Evolutionary conservation across 2,888 invertebrate species (phyloP).

Genomic region (Andrena chrysosceles): DNA sequence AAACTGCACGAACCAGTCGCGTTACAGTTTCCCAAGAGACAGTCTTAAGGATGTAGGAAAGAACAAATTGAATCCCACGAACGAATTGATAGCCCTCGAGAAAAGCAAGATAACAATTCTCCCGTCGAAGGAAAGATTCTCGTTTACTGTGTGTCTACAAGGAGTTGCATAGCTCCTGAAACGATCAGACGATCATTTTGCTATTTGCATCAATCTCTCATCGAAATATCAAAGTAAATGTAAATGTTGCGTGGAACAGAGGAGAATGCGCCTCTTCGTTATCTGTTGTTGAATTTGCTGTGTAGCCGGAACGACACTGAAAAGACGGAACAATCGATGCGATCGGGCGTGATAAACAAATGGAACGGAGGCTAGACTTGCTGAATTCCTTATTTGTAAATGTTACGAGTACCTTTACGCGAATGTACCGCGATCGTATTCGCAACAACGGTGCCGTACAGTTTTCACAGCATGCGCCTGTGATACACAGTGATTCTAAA

Average conservation of each 20-base stretch:
- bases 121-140: neutral
- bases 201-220: neutral
- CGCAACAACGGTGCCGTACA: constrained; percentile 6
- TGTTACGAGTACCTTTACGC: constrained; percentile 10
- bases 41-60: neutral
- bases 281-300: neutral
- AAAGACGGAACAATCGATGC: neutral
- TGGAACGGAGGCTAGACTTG: constrained; percentile 8
- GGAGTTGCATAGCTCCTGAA: neutral
- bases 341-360: constrained; percentile 7
- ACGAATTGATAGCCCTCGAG: neutral
- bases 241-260: neutral
- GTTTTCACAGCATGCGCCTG: constrained; percentile 10
- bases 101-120: neutral
- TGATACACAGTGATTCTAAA: constrained; percentile 1
- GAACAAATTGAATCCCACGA: neutral
- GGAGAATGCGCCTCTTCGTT: neutral
- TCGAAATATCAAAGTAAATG: neutral
- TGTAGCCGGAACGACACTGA: neutral
- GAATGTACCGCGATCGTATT: neutral
- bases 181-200: neutral
- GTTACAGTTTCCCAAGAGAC: neutral
- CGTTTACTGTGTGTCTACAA: neutral
- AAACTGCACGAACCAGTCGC: neutral
- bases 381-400: constrained; percentile 13